Evolutionary conservation across 2,797 vertebrate species (phyloP).

Genomic region (Oreochromis grahami): DNA sequence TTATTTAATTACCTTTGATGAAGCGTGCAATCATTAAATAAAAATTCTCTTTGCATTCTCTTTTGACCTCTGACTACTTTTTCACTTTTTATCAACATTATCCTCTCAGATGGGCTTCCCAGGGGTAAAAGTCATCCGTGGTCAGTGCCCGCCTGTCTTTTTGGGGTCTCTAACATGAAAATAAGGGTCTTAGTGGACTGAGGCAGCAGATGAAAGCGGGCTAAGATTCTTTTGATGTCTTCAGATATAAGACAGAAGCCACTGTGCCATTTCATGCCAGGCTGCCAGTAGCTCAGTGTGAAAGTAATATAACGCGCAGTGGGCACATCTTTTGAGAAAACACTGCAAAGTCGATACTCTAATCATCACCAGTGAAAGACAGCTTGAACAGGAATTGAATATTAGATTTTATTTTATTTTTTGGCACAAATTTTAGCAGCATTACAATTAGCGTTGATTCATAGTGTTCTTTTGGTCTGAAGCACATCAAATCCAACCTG

Average conservation of each 20-base stretch:
- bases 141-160: slow-evolving; percentile 3
- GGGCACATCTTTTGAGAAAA: slow-evolving; percentile 4
- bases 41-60: background rate
- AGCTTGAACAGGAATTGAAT: background rate
- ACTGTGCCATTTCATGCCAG: slow-evolving; percentile 55
- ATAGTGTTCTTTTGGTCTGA: background rate
- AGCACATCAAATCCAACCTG: background rate
- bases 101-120: background rate
- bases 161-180: slow-evolving; percentile 47
- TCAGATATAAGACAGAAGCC: slow-evolving; percentile 65
- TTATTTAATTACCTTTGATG: background rate
- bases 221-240: slow-evolving; percentile 76
- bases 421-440: background rate
- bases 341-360: background rate
- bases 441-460: background rate
- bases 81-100: background rate
- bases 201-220: slow-evolving; percentile 81
- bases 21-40: background rate
- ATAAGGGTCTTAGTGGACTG: slow-evolving; percentile 76
- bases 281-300: slow-evolving; percentile 46
- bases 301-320: slow-evolving; percentile 7
- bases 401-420: background rate
- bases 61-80: background rate
- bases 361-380: background rate
- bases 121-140: background rate